Conservation (phyloP, 2,888 invertebrate genomes). For the Marronus borbonicus region DNA sequence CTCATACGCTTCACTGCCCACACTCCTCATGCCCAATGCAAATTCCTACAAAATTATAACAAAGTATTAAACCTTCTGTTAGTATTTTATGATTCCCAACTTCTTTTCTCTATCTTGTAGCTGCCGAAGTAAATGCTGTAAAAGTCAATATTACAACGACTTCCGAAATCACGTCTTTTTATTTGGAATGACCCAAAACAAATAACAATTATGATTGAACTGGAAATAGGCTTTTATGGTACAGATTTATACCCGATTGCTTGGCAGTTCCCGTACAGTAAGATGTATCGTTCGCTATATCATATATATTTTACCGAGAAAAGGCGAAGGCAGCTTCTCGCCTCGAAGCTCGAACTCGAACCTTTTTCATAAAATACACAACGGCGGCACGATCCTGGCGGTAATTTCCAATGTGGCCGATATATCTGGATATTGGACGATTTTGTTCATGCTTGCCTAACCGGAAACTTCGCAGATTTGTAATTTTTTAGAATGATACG, state of each 20-base stretch:
- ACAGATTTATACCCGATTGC: slow-evolving; percentile 37
- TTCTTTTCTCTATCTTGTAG: no score
- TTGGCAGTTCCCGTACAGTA: slow-evolving; percentile 28
- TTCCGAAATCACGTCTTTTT: neutral
- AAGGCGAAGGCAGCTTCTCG: neutral
- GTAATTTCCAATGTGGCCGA: slow-evolving; percentile 46
- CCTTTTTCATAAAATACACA: slow-evolving; percentile 37
- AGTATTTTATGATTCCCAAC: no score
- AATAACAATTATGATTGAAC: slow-evolving; percentile 36
- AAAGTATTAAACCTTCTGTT: no score
- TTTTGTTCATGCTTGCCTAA: slow-evolving; percentile 17
- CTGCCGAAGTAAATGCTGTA: no score
- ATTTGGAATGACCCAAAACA: neutral
- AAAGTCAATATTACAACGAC: no score
- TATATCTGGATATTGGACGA: slow-evolving; percentile 45
- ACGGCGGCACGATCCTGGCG: slow-evolving; percentile 19
- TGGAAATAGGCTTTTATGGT: slow-evolving; percentile 27
- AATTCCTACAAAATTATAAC: no score
- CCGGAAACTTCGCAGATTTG: slow-evolving; percentile 43
- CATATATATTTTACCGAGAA: slow-evolving; percentile 40
- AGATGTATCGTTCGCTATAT: slow-evolving; percentile 43
- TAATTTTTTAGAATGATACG: slow-evolving; percentile 40
- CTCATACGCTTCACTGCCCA: no score
- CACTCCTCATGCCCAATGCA: no score
- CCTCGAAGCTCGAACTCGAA: slow-evolving; percentile 11